Conservation (phyloP, 2,113 vertebrate species). For the Phaethon lepturus region DNA sequence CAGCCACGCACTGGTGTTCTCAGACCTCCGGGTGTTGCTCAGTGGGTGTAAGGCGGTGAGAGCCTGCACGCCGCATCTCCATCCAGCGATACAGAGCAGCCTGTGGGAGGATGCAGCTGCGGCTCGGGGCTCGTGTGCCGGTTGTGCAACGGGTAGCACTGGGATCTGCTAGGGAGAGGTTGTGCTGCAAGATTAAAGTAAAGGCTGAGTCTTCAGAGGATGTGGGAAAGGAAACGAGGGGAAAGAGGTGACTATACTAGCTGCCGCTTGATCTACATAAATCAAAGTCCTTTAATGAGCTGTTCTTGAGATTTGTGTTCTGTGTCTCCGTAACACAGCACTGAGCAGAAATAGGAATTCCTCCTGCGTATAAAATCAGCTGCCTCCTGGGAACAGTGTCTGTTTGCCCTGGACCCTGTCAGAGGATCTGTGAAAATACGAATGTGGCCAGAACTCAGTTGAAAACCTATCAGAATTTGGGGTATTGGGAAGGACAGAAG, state of each 20-base stretch:
- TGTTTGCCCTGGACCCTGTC: background rate
- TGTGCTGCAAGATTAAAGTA: background rate
- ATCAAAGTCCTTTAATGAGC: background rate
- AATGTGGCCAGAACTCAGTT: background rate
- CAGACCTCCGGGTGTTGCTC: background rate
- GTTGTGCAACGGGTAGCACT: background rate
- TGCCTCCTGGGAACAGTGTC: background rate
- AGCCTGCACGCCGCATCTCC: accelerated
- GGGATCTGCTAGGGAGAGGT: background rate
- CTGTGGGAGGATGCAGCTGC: background rate
- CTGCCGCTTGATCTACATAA: background rate
- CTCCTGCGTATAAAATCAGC: accelerated
- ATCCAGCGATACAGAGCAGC: background rate
- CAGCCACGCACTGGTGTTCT: accelerated
- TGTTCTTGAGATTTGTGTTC: background rate
- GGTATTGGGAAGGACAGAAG: background rate
- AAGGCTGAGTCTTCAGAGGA: background rate
- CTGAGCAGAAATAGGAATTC: background rate
- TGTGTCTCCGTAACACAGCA: background rate
- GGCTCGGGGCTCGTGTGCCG: background rate
- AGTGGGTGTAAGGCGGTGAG: background rate
- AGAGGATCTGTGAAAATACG: background rate
- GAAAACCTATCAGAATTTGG: background rate
- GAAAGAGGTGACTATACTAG: background rate
- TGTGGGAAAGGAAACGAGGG: background rate